Percentiles rank a stretch among this genome's conserved stretches.
Conservation (phyloP, 2,888 invertebrate species). For the Eilema caniola region DNA sequence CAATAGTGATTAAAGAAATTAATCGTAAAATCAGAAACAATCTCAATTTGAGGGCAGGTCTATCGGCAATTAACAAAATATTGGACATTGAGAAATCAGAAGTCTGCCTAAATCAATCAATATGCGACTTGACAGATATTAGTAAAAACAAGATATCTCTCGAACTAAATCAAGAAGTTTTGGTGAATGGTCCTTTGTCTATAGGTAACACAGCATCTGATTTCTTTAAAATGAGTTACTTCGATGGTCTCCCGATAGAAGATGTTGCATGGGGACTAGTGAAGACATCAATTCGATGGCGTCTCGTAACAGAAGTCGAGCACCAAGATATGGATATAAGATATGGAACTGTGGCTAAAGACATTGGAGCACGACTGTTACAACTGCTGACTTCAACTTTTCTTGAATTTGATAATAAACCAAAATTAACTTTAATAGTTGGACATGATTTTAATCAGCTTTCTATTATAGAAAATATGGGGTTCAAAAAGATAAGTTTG, state of each 20-base stretch:
- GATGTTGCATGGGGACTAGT: slow-evolving; percentile 45
- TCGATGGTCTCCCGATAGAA: slow-evolving; percentile 29
- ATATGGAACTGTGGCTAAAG: slow-evolving; percentile 35
- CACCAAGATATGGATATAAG: slow-evolving; percentile 36
- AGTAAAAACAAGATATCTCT: slow-evolving; percentile 23
- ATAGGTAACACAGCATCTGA: slow-evolving; percentile 28
- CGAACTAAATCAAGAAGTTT: slow-evolving; percentile 23
- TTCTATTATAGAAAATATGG: slow-evolving; percentile 23
- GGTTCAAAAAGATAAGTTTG: slow-evolving; percentile 25
- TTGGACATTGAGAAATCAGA: slow-evolving; percentile 37
- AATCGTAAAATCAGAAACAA: slow-evolving; percentile 17
- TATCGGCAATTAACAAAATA: slow-evolving; percentile 32
- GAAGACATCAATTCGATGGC: slow-evolving; percentile 33
- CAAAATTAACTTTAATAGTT: slow-evolving; percentile 37
- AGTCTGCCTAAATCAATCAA: slow-evolving; percentile 32
- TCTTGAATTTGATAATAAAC: slow-evolving; percentile 26
- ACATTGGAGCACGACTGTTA: slow-evolving; percentile 31
- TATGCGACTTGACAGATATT: slow-evolving; percentile 39
- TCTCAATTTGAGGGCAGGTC: slow-evolving; percentile 18
- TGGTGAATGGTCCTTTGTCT: slow-evolving; percentile 21
- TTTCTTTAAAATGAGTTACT: slow-evolving; percentile 39
- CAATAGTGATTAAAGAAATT: slow-evolving; percentile 24
- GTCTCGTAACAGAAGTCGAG: slow-evolving; percentile 29
- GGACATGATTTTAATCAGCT: slow-evolving; percentile 46
- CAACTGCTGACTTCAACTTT: slow-evolving; percentile 30